Conservation (phyloP, 2,888 invertebrate species). For the Nasonovia ribisnigri region DNA sequence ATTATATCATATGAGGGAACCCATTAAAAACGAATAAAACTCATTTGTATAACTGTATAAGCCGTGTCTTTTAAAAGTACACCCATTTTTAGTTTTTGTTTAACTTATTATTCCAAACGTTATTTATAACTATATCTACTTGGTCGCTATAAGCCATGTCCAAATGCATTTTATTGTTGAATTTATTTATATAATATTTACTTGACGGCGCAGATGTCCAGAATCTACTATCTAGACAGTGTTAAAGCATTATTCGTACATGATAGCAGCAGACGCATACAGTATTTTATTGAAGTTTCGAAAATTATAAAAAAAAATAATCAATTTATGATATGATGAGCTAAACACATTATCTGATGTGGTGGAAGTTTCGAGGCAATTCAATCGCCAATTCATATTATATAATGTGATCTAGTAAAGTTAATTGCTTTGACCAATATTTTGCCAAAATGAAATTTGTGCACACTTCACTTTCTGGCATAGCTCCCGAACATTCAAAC, state of each 20-base stretch:
- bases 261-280: conserved; percentile 33
- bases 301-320: conserved; percentile 3
- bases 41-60: too few relatives aligned
- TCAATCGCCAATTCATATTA: neutral
- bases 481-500: conserved; percentile 28
- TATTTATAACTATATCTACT: conserved; percentile 35
- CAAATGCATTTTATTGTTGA: conserved; percentile 37
- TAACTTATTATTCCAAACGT: neutral
- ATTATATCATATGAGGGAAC: neutral
- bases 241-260: neutral
- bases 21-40: conserved; percentile 49
- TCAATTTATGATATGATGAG: neutral
- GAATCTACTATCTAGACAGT: neutral
- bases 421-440: conserved; percentile 4
- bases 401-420: conserved; percentile 35
- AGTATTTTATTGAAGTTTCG: neutral
- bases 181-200: conserved; percentile 55
- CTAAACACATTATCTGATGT: neutral
- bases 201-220: conserved; percentile 36
- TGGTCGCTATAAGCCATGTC: conserved; percentile 14
- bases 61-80: neutral
- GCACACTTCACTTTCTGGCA: conserved; percentile 65
- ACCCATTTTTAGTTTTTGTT: conserved; percentile 24
- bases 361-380: neutral
- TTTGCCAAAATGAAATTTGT: conserved; percentile 60